Conservation (phyloP, 2,888 invertebrate genomes). For the Diloba caeruleocephala region DNA sequence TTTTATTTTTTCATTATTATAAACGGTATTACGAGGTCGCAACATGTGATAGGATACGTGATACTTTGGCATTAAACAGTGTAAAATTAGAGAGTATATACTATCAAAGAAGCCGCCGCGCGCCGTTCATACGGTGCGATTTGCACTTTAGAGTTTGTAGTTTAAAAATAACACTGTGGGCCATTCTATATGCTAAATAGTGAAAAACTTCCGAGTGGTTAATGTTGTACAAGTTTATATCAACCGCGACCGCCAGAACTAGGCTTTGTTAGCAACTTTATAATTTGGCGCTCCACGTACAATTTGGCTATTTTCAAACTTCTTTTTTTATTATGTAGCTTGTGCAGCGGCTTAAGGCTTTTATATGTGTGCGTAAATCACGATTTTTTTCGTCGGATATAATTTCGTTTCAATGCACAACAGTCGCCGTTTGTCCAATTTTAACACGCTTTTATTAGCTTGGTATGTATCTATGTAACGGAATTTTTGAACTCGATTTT, state of each 20-base stretch:
- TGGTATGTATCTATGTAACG: too few relatives aligned
- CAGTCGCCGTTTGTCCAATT: too few relatives aligned
- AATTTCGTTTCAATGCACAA: too few relatives aligned
- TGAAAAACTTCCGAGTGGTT: conserved; percentile 62
- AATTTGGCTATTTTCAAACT: conserved; percentile 32
- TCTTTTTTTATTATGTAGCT: conserved; percentile 26
- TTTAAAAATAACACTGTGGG: conserved; percentile 70
- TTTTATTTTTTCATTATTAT: too few relatives aligned
- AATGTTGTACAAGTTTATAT: conserved; percentile 69
- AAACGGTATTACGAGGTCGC: too few relatives aligned
- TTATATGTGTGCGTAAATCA: too few relatives aligned
- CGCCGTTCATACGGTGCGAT: conserved; percentile 64
- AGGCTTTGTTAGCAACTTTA: conserved; percentile 43
- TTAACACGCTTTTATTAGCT: too few relatives aligned
- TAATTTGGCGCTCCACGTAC: conserved; percentile 40
- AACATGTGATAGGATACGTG: too few relatives aligned
- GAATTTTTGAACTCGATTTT: too few relatives aligned
- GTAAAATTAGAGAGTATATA: conserved; percentile 56
- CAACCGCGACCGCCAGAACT: conserved; percentile 46
- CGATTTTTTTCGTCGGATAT: too few relatives aligned
- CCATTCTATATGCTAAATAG: conserved; percentile 77
- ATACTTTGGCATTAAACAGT: conserved; percentile 29
- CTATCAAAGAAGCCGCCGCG: conserved; percentile 61
- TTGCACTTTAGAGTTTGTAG: conserved; percentile 75
- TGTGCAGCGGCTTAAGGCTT: conserved; percentile 5